Evolutionary conservation across 2,113 vertebrate genomes (phyloP), one percentile per base, ranked within the genome.

Genomic region (Sphaerodactylus townsendi): DNA sequence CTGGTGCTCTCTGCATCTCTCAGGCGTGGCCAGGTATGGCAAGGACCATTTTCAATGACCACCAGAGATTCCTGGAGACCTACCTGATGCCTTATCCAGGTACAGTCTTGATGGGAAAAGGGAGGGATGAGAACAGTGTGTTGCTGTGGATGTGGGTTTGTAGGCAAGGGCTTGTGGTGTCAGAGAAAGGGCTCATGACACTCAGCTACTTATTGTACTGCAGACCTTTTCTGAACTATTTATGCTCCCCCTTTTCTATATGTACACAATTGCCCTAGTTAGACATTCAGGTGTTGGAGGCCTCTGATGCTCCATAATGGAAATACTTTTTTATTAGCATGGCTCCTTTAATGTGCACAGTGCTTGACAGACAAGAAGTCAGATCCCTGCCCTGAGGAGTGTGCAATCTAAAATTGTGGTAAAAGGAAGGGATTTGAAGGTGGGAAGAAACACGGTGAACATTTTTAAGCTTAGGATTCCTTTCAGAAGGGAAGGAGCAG

Each of bases 21-120:
- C 92, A 95, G 91, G 94, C 96, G 5, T 97, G 97, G 97, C 96
- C 96, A 1, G 96, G 96, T 23, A 97, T 97, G 95, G 96, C 97
- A 87, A 90, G 95, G 76, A 96, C 94, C 14, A 96, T 97, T 91
- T 96, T 97, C 71, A 97, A 96, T 10, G 65, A 97, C 92, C 95
- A 97, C 87, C 93, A 96, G 89, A 95, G 96, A 79, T 97, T 96
- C 86, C 84, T 95, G 35, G 95, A 96, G 89, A 97, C 96, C 3
- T 97, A 97, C 84, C 95, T 95, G 91, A 96, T 90, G 88, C 93
- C 92, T 65, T 92, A 95, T 83, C 96, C 96, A 83, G 96, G 97
- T 97, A 95, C 88, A n/a, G 17, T 37, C 30, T 65, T 73, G 28
- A 9, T 48, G 50, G 80, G 25, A 66, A 53, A 48, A 68, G 44